Evolutionary conservation across 2,113 vertebrate species (phyloP), one percentile per base, ranked within the genome.

Genomic region (Eurystomus gularis): DNA sequence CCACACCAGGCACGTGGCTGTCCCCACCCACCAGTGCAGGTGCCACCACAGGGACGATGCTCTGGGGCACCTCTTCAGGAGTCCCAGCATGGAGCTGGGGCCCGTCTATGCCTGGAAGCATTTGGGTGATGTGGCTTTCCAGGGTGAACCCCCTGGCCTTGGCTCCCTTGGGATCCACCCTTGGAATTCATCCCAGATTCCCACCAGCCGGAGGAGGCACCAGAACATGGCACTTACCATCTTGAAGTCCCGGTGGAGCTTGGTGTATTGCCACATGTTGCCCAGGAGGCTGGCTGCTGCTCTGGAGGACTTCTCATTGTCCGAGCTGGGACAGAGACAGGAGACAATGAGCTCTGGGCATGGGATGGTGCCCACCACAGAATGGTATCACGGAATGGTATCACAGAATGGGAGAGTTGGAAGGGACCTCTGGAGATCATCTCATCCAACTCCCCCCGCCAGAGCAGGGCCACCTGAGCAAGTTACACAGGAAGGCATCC

Each of bases 251-350:
- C 96, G 99, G 97, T 99, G 99, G 62, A 99, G 98, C 96, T 99
- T 99, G 97, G 93, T 99, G 98, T 99, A 99, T 72, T 99, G 98
- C 98, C 98, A 99, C 98, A 99, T 99, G 97, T 99, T 99, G 96
- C 95, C 97, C 90, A 99, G 96, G 62, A 99, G 99, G 66, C 99
- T 99, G 72, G 98, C 93, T 3, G 99, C 99, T 0, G 99, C 99
- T 64, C 98, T 97, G 79, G 98, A 97, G 54, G 98, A 98, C 97
- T 98, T 99, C 66, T 97, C 90, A 1, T 96, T 98, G n/a, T 95
- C 98, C 0, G 98, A 23, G 78, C 99, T 99, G 77, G n/a, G 92
- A 57, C 68, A 61, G 48, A 90, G 37, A 83, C 1, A 44, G 21
- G 19, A 24, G 5, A 4, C 17, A 28, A 8, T 57, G 49, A 86